phyloP scores from a whole-genome alignment of 2,113 vertebrate genomes.

The Macquaria ambigua region DNA sequence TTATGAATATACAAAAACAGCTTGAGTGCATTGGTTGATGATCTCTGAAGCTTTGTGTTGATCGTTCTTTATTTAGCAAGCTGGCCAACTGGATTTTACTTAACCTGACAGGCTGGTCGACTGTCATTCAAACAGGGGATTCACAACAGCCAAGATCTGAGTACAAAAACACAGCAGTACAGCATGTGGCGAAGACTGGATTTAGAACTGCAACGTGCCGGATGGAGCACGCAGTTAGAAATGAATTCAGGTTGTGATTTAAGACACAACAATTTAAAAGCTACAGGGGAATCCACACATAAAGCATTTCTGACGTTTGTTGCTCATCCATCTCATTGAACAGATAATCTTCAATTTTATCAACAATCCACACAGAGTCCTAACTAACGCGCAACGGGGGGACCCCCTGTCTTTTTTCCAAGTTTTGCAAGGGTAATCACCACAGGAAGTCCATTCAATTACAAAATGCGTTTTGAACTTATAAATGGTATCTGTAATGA shows the following conservation, averaged over 20 bases:
- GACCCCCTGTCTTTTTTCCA: background rate
- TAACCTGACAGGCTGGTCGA: background rate
- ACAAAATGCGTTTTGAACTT: slow-evolving; percentile 21
- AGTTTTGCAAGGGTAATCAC: slow-evolving; percentile 4
- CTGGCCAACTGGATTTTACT: slow-evolving; percentile 21
- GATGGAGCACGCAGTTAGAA: background rate
- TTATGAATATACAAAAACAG: slow-evolving; percentile 22
- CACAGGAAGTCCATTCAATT: slow-evolving; percentile 17
- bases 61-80: slow-evolving; percentile 21
- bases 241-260: slow-evolving; percentile 2
- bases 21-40: slow-evolving; percentile 14
- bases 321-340: background rate
- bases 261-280: slow-evolving; percentile 1
- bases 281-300: background rate
- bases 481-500: slow-evolving; percentile 22
- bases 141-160: background rate
- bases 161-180: background rate
- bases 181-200: background rate
- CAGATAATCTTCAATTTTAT: slow-evolving; percentile 1
- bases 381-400: background rate
- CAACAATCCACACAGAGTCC: slow-evolving; percentile 9
- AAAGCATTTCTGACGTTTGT: background rate
- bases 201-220: background rate
- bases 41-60: slow-evolving; percentile 19
- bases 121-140: slow-evolving; percentile 24